Evolutionary conservation across 2,113 vertebrate genomes (phyloP).

Genomic region (Hippolais icterina): DNA sequence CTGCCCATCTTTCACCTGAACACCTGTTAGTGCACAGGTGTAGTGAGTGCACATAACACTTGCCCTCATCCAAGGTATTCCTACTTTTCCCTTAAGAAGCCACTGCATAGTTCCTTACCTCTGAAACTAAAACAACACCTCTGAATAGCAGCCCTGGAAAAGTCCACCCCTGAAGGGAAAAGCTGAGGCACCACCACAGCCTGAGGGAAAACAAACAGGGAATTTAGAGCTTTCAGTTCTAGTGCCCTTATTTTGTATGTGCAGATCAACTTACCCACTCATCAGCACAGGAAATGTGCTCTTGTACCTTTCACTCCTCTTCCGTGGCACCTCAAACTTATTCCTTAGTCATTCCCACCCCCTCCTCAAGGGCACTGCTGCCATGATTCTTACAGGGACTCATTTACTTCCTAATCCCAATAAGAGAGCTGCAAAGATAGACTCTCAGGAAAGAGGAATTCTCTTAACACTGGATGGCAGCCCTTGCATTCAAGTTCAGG

Average conservation of each 20-base stretch:
- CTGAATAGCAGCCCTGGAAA: neutral
- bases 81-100: neutral
- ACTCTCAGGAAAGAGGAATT: neutral
- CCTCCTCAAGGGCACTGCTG: neutral
- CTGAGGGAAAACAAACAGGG: neutral
- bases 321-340: neutral
- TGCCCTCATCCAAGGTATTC: neutral
- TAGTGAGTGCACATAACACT: neutral
- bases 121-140: neutral
- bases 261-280: neutral
- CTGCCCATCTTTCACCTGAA: neutral
- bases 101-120: neutral
- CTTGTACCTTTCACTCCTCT: neutral
- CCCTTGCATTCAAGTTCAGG: neutral
- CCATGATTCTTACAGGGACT: neutral
- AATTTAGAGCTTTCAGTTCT: neutral
- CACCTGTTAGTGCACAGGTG: too few species aligned
- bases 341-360: neutral
- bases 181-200: rapidly evolving
- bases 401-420: neutral
- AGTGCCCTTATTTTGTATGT: neutral
- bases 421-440: neutral
- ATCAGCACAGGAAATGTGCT: rapidly evolving
- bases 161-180: neutral
- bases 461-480: neutral